These are phyloP conservation scores for Sepiola atlantica DNA, from an alignment of 2,888 invertebrate species.

Conservation along the genomic window DNA sequence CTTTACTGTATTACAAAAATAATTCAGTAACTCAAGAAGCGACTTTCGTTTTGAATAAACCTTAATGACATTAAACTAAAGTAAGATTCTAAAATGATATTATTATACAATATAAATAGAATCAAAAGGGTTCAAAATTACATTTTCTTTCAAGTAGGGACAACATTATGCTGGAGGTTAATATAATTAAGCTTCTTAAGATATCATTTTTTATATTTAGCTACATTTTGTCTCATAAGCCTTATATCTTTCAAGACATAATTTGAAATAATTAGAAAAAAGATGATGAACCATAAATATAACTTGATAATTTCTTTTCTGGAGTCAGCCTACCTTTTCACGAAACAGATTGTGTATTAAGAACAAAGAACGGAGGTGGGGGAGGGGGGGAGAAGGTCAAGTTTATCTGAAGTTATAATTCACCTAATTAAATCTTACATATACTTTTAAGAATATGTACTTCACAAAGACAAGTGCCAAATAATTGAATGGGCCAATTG, in stretches of 20 bases:
- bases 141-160: neutral
- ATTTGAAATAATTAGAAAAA: neutral
- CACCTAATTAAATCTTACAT: neutral
- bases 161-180: neutral
- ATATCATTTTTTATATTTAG: neutral
- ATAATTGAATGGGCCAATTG: neutral
- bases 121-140: neutral
- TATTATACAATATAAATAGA: neutral
- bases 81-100: neutral
- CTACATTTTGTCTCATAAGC: neutral
- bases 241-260: neutral
- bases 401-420: neutral
- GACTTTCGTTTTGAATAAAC: too few relatives aligned
- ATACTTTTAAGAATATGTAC: neutral
- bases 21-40: too few relatives aligned
- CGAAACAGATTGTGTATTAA: conserved; percentile 3
- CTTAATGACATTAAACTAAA: too few relatives aligned
- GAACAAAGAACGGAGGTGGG: neutral
- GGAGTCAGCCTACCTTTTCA: neutral
- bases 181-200: neutral
- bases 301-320: neutral
- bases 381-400: neutral
- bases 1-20: too few relatives aligned
- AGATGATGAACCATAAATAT: neutral
- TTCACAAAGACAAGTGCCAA: neutral